Base-by-base conservation (phyloP, 2,888 invertebrate species). In the Ametastegia equiseti region DNA sequence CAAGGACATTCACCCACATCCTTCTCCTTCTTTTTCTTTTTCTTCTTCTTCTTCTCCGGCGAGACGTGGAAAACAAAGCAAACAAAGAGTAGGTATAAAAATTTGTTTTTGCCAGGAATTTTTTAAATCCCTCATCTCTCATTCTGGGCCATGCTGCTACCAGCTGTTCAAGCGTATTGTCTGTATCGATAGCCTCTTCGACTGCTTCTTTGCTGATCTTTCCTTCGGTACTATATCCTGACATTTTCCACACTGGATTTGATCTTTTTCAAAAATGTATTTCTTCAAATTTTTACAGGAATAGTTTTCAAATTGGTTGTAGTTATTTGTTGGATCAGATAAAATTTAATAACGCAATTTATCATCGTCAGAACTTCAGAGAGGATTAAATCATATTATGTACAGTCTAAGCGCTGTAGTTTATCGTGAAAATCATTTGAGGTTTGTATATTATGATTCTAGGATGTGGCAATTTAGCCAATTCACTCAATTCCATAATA, bases 401-500 rank as follows among this genome's bases (percentile, higher is more conserved):
- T 11, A 27, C 27, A 23, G 57, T 60, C 27, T 23, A n/a, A n/a
- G n/a, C n/a, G 69, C 42, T 11, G 42, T 19, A 50, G 50, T 33
- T 54, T 75, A 57, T 78, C 57, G 60, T 78, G 78, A 78, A 78
- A 78, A 78, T 78, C 57, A 78, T 78, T 57, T 39, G 50, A 33
- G 60, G 60, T 19, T 57, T 42, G 30, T 60, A 78, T 45, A 39
- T 39, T 54, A 75, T 45, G 78, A 63, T 78, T 78, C 78, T 78
- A 78, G 78, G 80, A 80, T 69, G 83, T 79, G 82, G 85, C 86
- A 89, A 88, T 89, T 88, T 83, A 89, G 85, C 85, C 87, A 89
- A 88, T 89, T 89, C 86, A 87, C 84, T 88, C 83, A 84, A 89
- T 88, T 88, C 84, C 86, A 81, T 82, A 83, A 83, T 81, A 78